phyloP scores from a whole-genome alignment of 2,113 vertebrate genomes.

The Rhodinocichla rosea region DNA sequence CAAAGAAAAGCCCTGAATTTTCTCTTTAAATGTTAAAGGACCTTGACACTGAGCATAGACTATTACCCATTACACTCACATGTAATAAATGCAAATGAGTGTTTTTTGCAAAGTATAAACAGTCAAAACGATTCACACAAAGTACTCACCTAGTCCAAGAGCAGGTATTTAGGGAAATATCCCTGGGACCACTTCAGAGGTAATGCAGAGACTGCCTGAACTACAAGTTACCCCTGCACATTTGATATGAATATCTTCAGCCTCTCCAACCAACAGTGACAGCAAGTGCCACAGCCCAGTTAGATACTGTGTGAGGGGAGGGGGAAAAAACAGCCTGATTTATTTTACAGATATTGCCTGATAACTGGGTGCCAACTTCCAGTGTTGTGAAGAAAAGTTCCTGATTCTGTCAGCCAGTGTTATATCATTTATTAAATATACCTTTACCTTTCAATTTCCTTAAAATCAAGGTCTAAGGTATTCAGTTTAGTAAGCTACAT shows the following conservation, averaged over 20 bases:
- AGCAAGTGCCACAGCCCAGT: background rate
- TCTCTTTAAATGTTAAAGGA: background rate
- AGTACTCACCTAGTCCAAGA: background rate
- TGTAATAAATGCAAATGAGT: background rate
- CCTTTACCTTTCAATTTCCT: background rate
- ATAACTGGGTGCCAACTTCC: background rate
- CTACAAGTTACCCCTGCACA: background rate
- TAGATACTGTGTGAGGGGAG: background rate
- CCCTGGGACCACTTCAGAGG: background rate
- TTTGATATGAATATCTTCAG: background rate
- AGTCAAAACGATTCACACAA: background rate
- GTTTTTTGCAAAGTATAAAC: background rate
- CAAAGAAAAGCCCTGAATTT: background rate
- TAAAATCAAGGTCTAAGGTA: background rate
- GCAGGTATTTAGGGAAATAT: background rate
- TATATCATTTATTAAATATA: background rate
- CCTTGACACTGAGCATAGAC: background rate
- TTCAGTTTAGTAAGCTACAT: background rate
- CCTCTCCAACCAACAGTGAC: background rate
- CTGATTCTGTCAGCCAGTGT: background rate
- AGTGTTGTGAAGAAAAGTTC: background rate
- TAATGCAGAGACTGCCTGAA: background rate
- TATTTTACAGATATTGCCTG: background rate
- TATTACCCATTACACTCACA: background rate
- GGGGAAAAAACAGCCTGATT: background rate